Conservation (phyloP, 1,140 invertebrate species). For the Laupala kohalensis region DNA sequence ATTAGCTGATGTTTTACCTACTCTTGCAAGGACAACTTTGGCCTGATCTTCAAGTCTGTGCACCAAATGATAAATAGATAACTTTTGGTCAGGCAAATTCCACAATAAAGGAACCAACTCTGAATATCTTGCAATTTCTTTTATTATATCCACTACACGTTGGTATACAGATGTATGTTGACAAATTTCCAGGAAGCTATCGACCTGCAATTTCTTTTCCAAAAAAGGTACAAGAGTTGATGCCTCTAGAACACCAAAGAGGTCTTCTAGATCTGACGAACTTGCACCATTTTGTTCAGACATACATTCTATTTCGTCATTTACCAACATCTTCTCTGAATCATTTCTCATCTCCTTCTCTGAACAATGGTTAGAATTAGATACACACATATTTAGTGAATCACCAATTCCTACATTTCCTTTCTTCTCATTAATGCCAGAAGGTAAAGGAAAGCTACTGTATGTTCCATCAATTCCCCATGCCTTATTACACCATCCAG, state of each 20-base stretch:
- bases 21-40: slow-evolving; percentile 2
- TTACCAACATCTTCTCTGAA: neutral
- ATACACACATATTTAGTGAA: neutral
- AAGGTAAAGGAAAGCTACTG: slow-evolving; percentile 7
- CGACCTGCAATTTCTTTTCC: slow-evolving; percentile 19
- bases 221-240: slow-evolving; percentile 26
- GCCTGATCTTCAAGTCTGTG: slow-evolving; percentile 10
- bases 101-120: slow-evolving; percentile 11
- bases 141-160: slow-evolving; percentile 16
- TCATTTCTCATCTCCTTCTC: neutral
- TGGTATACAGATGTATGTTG: slow-evolving; percentile 21
- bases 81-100: slow-evolving; percentile 12
- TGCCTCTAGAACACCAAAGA: slow-evolving; percentile 24
- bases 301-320: neutral
- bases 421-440: slow-evolving; percentile 1
- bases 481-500: neutral
- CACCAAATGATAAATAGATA: slow-evolving; percentile 10
- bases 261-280: slow-evolving; percentile 21
- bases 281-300: neutral
- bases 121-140: slow-evolving; percentile 11
- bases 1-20: slow-evolving; percentile 9
- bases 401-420: neutral
- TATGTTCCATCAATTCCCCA: slow-evolving; percentile 2
- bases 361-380: neutral
- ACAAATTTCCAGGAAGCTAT: slow-evolving; percentile 24